These are phyloP conservation scores for Bombus pyrosoma DNA, from an alignment of 1,140 invertebrate genomes.

Conservation along the genomic window DNA sequence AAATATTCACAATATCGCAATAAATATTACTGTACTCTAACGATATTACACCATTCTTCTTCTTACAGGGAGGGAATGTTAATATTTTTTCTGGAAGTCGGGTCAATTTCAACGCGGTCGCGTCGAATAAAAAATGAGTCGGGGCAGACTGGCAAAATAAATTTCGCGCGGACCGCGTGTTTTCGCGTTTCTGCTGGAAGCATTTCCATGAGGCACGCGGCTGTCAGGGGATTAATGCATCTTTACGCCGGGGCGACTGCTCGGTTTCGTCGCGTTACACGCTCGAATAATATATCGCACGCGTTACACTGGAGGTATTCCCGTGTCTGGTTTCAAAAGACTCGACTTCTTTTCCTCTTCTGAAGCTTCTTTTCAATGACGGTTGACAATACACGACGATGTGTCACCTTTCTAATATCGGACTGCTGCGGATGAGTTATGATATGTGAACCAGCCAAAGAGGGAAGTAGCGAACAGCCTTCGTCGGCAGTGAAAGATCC, in stretches of 20 bases:
- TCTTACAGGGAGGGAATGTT: neutral
- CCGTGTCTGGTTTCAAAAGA: neutral
- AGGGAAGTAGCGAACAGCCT: neutral
- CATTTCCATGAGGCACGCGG: neutral
- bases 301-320: neutral
- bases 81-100: neutral
- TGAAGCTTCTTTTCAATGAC: neutral
- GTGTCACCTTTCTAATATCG: conserved; percentile 51
- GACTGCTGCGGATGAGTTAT: conserved; percentile 40
- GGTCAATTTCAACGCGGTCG: conserved; percentile 10
- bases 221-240: conserved; percentile 45
- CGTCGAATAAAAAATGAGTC: neutral
- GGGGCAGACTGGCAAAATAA: neutral
- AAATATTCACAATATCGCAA: neutral
- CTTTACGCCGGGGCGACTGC: conserved; percentile 10
- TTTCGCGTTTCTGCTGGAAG: neutral
- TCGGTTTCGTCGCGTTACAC: conserved; percentile 22
- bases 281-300: conserved; percentile 30
- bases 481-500: conserved; percentile 14
- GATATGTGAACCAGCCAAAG: conserved; percentile 24
- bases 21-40: neutral
- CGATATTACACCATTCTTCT: neutral
- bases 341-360: neutral
- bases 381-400: conserved; percentile 41
- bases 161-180: neutral